These are phyloP conservation scores for Agonopterix subpropinquella DNA, from an alignment of 2,888 invertebrate species.

Conservation along the genomic window DNA sequence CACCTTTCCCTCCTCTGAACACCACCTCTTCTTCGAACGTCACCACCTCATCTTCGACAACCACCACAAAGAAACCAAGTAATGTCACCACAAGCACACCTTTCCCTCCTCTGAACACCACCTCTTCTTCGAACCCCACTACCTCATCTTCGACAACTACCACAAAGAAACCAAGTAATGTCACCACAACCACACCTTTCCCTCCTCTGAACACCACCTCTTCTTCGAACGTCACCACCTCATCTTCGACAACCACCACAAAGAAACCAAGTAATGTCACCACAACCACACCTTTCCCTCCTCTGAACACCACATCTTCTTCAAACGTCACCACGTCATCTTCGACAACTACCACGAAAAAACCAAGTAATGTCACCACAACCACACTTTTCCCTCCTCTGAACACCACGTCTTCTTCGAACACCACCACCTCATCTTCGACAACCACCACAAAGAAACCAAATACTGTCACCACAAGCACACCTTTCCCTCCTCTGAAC, in stretches of 20 bases:
- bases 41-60: not conserved
- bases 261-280: not conserved
- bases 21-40: not conserved
- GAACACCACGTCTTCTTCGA: not conserved
- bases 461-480: not conserved
- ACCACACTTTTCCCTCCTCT: not conserved
- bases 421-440: not conserved
- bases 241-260: not conserved
- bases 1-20: not conserved
- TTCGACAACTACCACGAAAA: not conserved
- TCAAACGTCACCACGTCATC: not conserved
- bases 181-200: not conserved
- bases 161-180: not conserved
- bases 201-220: not conserved
- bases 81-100: not conserved
- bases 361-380: not conserved
- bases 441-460: not conserved
- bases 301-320: not conserved
- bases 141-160: not conserved
- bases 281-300: not conserved
- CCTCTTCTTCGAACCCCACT: not conserved
- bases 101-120: not conserved
- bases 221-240: not conserved
- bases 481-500: not conserved
- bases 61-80: not conserved